Evolutionary conservation across 2,888 invertebrate species (phyloP).

Genomic region (Nomada flava): DNA sequence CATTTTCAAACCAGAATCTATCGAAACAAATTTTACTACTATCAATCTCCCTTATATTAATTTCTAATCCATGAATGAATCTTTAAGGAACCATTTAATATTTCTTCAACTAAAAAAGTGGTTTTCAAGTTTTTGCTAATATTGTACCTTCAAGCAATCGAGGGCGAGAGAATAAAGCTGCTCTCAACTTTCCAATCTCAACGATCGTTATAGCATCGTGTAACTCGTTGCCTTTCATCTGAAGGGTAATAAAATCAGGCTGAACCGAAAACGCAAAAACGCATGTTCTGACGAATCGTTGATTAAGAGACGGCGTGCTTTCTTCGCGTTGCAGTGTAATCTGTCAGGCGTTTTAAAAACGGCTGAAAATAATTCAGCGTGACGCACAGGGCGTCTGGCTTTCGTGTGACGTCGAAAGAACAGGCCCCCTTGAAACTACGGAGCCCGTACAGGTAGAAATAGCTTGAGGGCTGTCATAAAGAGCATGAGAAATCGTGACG

Average conservation of each 20-base stretch:
- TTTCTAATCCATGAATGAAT: too few relatives aligned
- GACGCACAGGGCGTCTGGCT: slow-evolving; percentile 66
- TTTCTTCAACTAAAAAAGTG: too few relatives aligned
- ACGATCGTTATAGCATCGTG: background rate
- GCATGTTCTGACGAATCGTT: slow-evolving; percentile 26
- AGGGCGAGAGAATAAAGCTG: too few relatives aligned
- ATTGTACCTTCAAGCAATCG: too few relatives aligned
- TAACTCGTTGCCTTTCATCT: background rate
- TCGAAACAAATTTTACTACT: too few relatives aligned
- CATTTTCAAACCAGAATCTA: too few relatives aligned
- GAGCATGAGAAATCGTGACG: background rate
- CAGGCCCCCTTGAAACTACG: slow-evolving; percentile 31
- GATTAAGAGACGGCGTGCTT: slow-evolving; percentile 38
- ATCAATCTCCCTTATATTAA: too few relatives aligned
- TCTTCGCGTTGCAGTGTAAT: slow-evolving; percentile 43
- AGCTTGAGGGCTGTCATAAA: background rate
- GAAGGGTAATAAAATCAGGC: background rate
- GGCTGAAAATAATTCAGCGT: slow-evolving; percentile 65
- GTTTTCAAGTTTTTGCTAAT: too few relatives aligned
- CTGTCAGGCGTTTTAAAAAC: slow-evolving; percentile 63
- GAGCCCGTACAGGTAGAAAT: slow-evolving; percentile 47
- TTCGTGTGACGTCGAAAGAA: slow-evolving; percentile 45
- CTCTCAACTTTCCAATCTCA: background rate
- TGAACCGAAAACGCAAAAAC: background rate
- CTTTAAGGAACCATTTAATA: too few relatives aligned